Base-by-base conservation (phyloP, 1,140 invertebrate species). In the Drosophila kikkawai region DNA sequence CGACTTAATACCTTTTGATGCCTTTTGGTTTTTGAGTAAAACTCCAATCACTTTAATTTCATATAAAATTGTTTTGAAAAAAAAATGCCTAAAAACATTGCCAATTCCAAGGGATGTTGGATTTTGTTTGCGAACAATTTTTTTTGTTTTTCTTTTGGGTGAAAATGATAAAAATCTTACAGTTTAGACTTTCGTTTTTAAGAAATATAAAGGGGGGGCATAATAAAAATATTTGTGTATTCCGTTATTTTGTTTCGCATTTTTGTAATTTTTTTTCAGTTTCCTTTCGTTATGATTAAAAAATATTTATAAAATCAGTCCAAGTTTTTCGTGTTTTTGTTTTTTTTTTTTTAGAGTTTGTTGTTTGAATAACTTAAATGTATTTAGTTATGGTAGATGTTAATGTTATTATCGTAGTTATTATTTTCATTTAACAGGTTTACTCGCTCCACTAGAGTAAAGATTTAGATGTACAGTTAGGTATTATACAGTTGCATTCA, bases 241-340 rank as follows among this genome's bases (percentile, higher is more conserved):
- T 75, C 51, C 75, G 42, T 75, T 57, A 58, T 82, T 67, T 69
- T 67, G 50, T 71, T 73, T 56, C 51, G 50, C 60, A 57, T 78
- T 68, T 61, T 79, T 71, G 47, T 60, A 69, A 67, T 79, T 79
- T 70, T 70, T 85, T 73, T 77, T 60, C 80, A 75, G 45, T 65
- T 75, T 55, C 45, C 78, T 61, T 75, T 88, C 41, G 66, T 68
- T 91, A 84, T 90, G 82, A 86, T 75, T 85, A 91, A 85, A 85
- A 90, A 90, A 91, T 91, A 91, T 90, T 82, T 90, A 91, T 90
- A 90, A 90, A 90, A 90, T 90, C 86, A 90, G 86, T 90, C 86
- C 82, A 91, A 90, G 86, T 91, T 90, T 86, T 87, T 85, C 81
- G 80, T 90, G 66, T 90, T 71, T 85, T 75, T 80, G n/a, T 59